Conservation (phyloP, 2,888 invertebrate species). For the Trypoxylon attenuatum region DNA sequence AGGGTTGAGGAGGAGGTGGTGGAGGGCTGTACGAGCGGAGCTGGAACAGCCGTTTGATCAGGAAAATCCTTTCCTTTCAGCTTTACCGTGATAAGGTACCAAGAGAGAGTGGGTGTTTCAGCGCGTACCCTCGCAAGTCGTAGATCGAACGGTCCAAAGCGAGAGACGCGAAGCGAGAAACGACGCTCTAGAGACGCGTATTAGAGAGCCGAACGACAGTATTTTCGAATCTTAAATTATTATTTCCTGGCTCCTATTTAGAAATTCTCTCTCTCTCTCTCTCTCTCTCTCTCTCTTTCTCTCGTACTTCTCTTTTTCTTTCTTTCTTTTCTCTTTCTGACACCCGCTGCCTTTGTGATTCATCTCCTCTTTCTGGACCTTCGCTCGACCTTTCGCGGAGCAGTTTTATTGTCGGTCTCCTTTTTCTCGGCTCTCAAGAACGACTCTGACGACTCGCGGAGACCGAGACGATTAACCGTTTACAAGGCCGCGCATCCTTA, state of each 20-base stretch:
- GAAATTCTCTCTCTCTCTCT: conserved; percentile 11
- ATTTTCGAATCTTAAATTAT: conserved; percentile 28
- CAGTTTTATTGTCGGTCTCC: not conserved
- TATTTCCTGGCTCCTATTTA: conserved; percentile 17
- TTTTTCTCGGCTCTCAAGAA: not conserved
- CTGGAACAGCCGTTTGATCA: too few relatives aligned
- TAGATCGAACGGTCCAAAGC: too few relatives aligned
- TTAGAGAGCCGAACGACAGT: conserved; percentile 33
- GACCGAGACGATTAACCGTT: conserved; percentile 9
- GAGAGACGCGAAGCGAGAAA: not conserved
- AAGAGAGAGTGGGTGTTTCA: not conserved
- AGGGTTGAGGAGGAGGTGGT: too few relatives aligned
- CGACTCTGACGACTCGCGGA: not conserved
- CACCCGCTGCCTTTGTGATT: not conserved
- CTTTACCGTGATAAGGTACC: not conserved
- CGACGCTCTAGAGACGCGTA: not conserved
- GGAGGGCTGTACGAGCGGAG: too few relatives aligned
- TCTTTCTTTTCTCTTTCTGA: not conserved
- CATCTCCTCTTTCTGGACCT: conserved; percentile 1
- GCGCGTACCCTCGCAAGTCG: too few relatives aligned
- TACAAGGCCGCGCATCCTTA: conserved; percentile 3
- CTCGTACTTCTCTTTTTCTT: conserved; percentile 3
- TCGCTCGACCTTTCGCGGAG: not conserved
- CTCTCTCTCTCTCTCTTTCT: conserved; percentile 10
- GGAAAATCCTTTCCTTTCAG: not conserved